A percentile compares a stretch with the other conserved stretches of the same genome.
phyloP scores from a whole-genome alignment of 2,113 vertebrate genomes.

The Rhinoderma darwinii region DNA sequence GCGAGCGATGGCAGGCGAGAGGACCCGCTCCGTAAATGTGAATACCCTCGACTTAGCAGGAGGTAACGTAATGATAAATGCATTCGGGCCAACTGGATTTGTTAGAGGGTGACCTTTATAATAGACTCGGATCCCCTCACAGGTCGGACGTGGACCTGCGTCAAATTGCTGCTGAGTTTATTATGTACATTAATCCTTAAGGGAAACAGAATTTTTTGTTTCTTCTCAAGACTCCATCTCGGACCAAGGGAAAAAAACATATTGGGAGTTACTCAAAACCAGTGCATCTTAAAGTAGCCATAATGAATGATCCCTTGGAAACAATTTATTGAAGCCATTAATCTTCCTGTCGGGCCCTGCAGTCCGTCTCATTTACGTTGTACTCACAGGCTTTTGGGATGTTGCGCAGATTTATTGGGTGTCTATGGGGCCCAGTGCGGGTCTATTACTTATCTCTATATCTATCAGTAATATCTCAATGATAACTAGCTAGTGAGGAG shows the following conservation, averaged over 20 bases:
- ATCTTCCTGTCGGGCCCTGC: background rate
- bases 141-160: background rate
- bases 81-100: background rate
- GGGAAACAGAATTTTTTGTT: no score
- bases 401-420: background rate
- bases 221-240: no score
- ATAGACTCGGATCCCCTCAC: background rate
- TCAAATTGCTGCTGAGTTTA: no score
- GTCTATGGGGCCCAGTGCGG: background rate
- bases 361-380: background rate
- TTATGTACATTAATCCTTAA: background rate
- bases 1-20: background rate
- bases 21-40: background rate
- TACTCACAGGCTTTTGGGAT: background rate
- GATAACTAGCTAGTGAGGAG: no score
- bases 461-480: no score
- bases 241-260: no score
- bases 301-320: background rate
- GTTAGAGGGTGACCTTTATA: background rate
- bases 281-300: background rate
- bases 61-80: conserved; percentile 20
- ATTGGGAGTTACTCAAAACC: background rate
- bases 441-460: no score
- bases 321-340: conserved; percentile 13
- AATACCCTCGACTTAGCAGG: background rate